Conservation (phyloP, 2,113 vertebrate genomes). For the Platysternon megacephalum region DNA sequence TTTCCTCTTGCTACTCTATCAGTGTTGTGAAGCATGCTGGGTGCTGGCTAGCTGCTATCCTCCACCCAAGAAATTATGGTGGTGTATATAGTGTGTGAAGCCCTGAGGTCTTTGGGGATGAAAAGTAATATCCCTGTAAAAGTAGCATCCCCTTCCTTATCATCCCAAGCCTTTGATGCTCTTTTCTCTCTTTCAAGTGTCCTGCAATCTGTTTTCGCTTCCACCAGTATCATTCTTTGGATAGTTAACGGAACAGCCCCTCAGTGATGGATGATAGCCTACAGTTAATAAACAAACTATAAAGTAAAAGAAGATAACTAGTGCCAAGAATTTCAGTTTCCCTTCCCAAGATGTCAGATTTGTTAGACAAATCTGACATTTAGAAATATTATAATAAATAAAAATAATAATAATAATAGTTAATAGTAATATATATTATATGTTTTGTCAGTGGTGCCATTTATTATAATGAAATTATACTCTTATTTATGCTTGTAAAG, state of each 20-base stretch:
- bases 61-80: background rate
- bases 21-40: rapidly evolving
- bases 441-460: constrained; percentile 6
- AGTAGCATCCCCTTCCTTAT: background rate
- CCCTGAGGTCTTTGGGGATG: background rate
- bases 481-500: background rate
- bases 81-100: background rate
- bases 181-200: background rate
- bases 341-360: background rate
- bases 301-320: background rate
- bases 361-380: constrained; percentile 3
- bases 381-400: constrained; percentile 8
- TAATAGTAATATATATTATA: background rate
- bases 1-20: rapidly evolving
- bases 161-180: background rate
- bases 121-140: background rate
- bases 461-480: constrained; percentile 12
- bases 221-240: background rate
- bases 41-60: background rate
- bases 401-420: background rate
- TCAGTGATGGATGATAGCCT: background rate
- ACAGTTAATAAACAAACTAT: background rate
- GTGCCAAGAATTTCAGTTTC: background rate
- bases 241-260: background rate
- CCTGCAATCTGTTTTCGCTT: background rate